These are phyloP conservation scores for Dicrostonyx torquatus DNA, from an alignment of 2,797 vertebrate species.

Conservation along the genomic window DNA sequence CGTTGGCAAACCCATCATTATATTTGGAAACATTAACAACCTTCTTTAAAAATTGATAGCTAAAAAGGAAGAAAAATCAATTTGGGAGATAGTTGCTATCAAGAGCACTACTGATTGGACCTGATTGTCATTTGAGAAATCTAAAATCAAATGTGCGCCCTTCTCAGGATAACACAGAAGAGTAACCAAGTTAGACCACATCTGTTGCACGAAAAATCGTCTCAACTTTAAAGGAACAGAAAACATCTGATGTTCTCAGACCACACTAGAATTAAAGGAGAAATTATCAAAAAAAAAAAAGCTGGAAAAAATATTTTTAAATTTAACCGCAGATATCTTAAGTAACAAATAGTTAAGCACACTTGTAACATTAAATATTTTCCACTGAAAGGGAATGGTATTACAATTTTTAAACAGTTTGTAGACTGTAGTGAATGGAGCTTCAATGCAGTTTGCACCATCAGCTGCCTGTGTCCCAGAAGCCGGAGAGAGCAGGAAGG, in stretches of 20 bases:
- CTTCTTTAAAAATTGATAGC: not conserved
- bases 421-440: not conserved
- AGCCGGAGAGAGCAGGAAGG: too few species aligned
- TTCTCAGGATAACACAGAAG: not conserved
- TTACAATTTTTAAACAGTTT: not conserved
- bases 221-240: not conserved
- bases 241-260: not conserved
- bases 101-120: not conserved
- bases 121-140: not conserved
- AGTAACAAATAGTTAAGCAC: not conserved
- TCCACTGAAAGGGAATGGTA: not conserved
- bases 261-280: not conserved
- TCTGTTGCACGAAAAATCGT: not conserved
- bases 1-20: not conserved
- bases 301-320: not conserved
- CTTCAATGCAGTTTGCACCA: not conserved
- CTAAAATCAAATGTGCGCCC: not conserved
- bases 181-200: not conserved
- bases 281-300: not conserved
- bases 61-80: not conserved
- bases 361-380: not conserved
- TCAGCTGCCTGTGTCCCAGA: not conserved
- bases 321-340: not conserved
- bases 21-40: slow-evolving; percentile 6
- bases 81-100: not conserved